Percentiles rank a stretch among this genome's conserved stretches.
phyloP scores from a whole-genome alignment of 2,888 invertebrate species.

The Tinea pellionella region DNA sequence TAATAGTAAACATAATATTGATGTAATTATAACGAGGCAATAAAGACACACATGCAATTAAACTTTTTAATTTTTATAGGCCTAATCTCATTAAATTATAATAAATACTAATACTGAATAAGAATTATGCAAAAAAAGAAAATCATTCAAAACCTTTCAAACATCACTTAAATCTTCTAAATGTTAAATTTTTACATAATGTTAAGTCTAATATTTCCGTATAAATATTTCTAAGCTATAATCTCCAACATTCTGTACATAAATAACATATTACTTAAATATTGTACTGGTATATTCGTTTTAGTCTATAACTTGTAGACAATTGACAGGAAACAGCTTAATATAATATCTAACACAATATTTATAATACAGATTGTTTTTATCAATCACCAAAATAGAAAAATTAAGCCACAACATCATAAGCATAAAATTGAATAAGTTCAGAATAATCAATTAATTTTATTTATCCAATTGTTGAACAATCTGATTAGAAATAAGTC shows the following conservation, averaged over 20 bases:
- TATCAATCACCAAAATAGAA: background rate
- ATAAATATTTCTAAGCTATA: background rate
- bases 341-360: background rate
- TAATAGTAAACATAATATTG: background rate
- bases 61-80: background rate
- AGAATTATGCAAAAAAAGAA: background rate
- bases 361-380: background rate
- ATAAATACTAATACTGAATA: background rate
- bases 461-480: constrained; percentile 54
- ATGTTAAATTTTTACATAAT: background rate
- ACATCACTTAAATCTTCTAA: background rate
- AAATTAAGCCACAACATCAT: background rate
- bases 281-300: background rate
- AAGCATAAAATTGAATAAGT: background rate
- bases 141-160: background rate
- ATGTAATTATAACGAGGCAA: background rate
- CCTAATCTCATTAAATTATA: background rate
- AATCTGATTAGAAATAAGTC: constrained; percentile 90
- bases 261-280: background rate
- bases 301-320: too few relatives aligned
- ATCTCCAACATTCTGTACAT: background rate
- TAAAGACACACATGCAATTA: too few relatives aligned
- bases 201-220: too few relatives aligned
- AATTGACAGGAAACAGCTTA: background rate
- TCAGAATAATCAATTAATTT: constrained; percentile 19